Evolutionary conservation across 2,113 vertebrate genomes (phyloP).

Genomic region (Chaetodon trifascialis): DNA sequence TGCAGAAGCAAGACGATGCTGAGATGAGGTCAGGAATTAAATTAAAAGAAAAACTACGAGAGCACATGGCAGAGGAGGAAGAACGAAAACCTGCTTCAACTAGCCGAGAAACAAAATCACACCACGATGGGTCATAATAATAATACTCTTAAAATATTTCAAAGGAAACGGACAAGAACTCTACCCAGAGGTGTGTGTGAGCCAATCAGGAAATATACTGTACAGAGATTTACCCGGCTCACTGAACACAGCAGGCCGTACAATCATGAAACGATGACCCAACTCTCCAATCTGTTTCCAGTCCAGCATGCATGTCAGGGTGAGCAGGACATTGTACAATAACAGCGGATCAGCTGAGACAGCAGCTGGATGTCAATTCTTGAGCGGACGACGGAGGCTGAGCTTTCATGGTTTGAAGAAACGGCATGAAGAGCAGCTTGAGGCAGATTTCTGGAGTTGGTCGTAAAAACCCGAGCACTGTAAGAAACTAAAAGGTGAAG

Average conservation of each 20-base stretch:
- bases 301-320: constrained; percentile 56
- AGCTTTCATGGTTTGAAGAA: constrained; percentile 6
- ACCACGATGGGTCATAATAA: constrained; percentile 52
- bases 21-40: constrained; percentile 6
- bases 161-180: constrained; percentile 27
- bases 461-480: constrained; percentile 33
- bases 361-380: constrained; percentile 36
- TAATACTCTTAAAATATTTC: constrained; percentile 37
- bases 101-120: constrained; percentile 41
- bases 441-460: constrained; percentile 63
- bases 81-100: constrained; percentile 13
- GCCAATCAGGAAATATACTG: constrained; percentile 1
- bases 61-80: neutral
- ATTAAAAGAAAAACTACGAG: constrained; percentile 7
- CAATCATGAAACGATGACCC: constrained; percentile 51
- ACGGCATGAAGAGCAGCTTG: constrained; percentile 33
- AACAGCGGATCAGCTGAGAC: constrained; percentile 35
- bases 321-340: constrained; percentile 15
- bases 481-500: constrained; percentile 47
- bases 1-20: constrained; percentile 38
- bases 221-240: constrained; percentile 33
- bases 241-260: constrained; percentile 35
- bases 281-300: neutral
- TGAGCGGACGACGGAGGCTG: constrained; percentile 19
- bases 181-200: constrained; percentile 8